These are phyloP conservation scores for Lingula anatina DNA, from an alignment of 2,888 invertebrate genomes.

Conservation along the genomic window DNA sequence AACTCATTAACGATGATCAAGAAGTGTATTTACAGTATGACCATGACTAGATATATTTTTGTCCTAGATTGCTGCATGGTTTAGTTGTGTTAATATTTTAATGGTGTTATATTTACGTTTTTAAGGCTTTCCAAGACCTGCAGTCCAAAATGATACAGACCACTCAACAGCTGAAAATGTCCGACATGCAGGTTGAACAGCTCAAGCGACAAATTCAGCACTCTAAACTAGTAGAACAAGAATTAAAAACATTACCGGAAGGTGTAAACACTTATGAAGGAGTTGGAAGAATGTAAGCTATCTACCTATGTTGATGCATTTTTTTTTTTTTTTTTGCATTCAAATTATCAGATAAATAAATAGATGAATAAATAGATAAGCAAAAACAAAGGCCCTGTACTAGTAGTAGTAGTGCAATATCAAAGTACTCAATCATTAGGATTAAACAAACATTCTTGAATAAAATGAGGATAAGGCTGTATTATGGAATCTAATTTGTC, in stretches of 20 bases:
- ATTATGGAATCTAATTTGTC: no score
- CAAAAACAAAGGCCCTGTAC: no score
- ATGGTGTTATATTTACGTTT: slow-evolving; percentile 8
- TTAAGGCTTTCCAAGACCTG: slow-evolving; percentile 71
- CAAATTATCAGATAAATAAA: background rate
- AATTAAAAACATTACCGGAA: slow-evolving; percentile 59
- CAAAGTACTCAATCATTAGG: background rate
- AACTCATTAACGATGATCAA: no score
- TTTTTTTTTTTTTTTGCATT: slow-evolving; percentile 56
- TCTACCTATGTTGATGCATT: slow-evolving; percentile 52
- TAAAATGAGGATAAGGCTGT: no score
- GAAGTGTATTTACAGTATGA: no score
- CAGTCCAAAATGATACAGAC: slow-evolving; percentile 78
- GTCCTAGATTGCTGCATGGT: no score
- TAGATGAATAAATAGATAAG: background rate
- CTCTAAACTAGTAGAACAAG: slow-evolving; percentile 67
- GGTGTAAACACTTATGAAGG: slow-evolving; percentile 72
- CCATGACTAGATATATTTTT: no score
- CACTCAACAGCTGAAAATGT: slow-evolving; percentile 70
- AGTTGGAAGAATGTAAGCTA: slow-evolving; percentile 69
- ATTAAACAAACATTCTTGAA: no score
- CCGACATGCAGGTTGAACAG: slow-evolving; percentile 72
- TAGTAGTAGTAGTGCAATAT: background rate
- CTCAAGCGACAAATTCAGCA: slow-evolving; percentile 66
- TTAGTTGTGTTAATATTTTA: no score